phyloP scores from a whole-genome alignment of 1,140 invertebrate genomes.

The Drosophila ambigua region DNA sequence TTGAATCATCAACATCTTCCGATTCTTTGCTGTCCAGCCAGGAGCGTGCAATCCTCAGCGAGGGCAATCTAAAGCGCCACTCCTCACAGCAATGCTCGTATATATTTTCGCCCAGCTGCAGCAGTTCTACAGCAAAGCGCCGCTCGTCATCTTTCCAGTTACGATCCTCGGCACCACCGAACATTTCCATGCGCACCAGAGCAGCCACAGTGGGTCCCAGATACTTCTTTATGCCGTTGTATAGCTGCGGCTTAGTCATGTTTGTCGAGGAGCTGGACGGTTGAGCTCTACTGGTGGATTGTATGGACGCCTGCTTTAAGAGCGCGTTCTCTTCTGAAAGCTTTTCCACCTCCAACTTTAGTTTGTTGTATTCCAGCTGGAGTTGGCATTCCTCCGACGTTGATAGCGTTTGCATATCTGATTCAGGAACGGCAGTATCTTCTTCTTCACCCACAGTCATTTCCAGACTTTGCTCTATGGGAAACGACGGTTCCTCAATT shows the following conservation, averaged over 20 bases:
- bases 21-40: conserved; percentile 47
- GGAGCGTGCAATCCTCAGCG: conserved; percentile 43
- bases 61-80: conserved; percentile 75
- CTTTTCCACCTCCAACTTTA: conserved; percentile 20
- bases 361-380: conserved; percentile 21
- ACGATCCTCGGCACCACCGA: conserved; percentile 62
- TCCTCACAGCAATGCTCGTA: conserved; percentile 73
- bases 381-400: neutral
- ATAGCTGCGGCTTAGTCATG: conserved; percentile 68
- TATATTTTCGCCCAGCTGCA: conserved; percentile 65
- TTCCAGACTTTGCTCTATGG: too few species aligned
- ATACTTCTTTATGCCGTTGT: conserved; percentile 77
- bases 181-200: conserved; percentile 80
- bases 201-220: conserved; percentile 68
- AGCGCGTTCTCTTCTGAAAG: conserved; percentile 23
- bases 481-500: too few species aligned
- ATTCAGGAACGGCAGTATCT: neutral
- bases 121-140: conserved; percentile 60
- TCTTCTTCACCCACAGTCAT: neutral
- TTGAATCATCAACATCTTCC: neutral
- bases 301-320: conserved; percentile 15
- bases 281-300: neutral
- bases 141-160: conserved; percentile 74
- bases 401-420: neutral
- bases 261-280: neutral